Conservation (phyloP, 2,888 invertebrate species). For the Zygogramma bicolorata region DNA sequence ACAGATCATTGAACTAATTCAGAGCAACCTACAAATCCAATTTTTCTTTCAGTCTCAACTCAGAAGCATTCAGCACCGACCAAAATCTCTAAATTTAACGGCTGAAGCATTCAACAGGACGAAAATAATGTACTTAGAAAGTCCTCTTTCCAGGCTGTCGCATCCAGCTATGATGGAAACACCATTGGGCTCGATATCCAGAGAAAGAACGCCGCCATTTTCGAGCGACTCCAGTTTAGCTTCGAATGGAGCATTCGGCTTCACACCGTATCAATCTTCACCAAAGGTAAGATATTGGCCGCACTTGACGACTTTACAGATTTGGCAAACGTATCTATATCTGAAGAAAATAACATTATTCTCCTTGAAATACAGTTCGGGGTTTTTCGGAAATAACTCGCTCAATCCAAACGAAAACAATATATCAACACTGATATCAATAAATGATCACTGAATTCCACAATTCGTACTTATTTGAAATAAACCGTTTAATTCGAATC, state of each 20-base stretch:
- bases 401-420: no score
- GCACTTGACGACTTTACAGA: no score
- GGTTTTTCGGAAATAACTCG: no score
- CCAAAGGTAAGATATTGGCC: constrained; percentile 49
- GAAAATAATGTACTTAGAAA: constrained; percentile 56
- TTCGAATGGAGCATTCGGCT: constrained; percentile 58
- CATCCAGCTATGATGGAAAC: constrained; percentile 56
- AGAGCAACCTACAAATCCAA: not conserved
- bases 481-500: no score
- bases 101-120: constrained; percentile 58
- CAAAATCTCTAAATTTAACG: constrained; percentile 57
- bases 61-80: constrained; percentile 49
- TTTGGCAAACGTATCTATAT: no score
- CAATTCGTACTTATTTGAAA: no score
- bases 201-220: constrained; percentile 65
- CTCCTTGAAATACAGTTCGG: no score
- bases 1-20: no score
- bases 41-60: constrained; percentile 49
- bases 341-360: no score
- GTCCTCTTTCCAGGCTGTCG: constrained; percentile 50
- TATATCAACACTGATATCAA: no score
- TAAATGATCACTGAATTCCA: no score
- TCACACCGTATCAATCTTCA: constrained; percentile 30
- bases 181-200: constrained; percentile 63
- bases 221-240: constrained; percentile 68